A percentile compares a stretch with the other conserved stretches of the same genome.
phyloP scores from a whole-genome alignment of 2,113 vertebrate species.

The Formicarius rufipectus region DNA sequence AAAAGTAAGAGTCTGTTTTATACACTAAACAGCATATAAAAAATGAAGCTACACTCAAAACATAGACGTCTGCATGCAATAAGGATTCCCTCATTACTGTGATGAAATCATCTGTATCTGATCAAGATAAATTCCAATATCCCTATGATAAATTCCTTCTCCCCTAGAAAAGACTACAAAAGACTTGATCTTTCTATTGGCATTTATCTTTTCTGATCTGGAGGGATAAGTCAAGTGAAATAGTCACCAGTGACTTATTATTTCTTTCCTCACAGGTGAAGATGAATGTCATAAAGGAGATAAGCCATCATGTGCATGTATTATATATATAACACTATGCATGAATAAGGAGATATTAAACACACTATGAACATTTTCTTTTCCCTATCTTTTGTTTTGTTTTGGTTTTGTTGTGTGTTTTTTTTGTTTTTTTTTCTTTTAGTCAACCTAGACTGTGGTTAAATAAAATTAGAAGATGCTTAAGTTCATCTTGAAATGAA shows the following conservation, averaged over 20 bases:
- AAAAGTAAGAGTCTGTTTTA: constrained; percentile 31
- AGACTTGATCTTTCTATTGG: constrained; percentile 56
- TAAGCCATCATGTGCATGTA: constrained; percentile 34
- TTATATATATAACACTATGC: neutral
- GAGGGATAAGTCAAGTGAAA: constrained; percentile 62
- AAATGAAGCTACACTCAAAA: constrained; percentile 31
- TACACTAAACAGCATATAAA: neutral
- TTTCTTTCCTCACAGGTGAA: constrained; percentile 58
- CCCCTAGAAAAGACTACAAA: constrained; percentile 45
- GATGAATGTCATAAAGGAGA: constrained; percentile 54
- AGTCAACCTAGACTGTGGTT: neutral
- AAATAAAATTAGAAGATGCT: constrained; percentile 18
- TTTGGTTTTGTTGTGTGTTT: too few species aligned
- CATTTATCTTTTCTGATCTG: constrained; percentile 67
- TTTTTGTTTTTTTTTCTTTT: neutral
- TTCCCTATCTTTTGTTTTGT: too few species aligned
- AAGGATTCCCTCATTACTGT: constrained; percentile 35
- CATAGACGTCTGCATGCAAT: neutral
- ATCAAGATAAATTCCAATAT: constrained; percentile 58
- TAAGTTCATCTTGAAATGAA: neutral
- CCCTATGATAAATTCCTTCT: constrained; percentile 47
- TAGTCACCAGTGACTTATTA: constrained; percentile 59
- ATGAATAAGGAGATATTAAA: constrained; percentile 41
- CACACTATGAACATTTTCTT: neutral
- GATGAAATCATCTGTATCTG: constrained; percentile 39